Conservation (phyloP, 35 echinoderm and acorn worm genomes). For the Amphiura filiformis region DNA sequence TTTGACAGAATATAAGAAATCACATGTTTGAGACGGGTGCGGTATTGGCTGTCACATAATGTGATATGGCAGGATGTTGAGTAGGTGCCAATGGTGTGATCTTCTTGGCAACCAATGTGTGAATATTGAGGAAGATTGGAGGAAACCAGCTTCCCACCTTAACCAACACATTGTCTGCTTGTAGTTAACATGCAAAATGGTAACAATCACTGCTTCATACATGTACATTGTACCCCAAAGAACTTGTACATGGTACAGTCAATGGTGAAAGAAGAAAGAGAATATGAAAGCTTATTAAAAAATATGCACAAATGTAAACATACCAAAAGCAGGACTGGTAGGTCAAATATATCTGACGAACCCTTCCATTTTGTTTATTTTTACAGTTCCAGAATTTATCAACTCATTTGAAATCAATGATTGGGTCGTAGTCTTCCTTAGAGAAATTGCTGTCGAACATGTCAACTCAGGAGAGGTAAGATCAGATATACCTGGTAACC, state of each 20-base stretch:
- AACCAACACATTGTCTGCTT: too few species aligned
- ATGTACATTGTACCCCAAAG: too few species aligned
- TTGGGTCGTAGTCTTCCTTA: conserved; percentile 89
- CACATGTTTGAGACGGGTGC: too few species aligned
- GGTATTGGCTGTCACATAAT: too few species aligned
- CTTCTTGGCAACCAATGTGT: too few species aligned
- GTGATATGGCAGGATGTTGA: too few species aligned
- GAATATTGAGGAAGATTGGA: too few species aligned
- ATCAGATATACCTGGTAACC: background rate
- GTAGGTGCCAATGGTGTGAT: too few species aligned
- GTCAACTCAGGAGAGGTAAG: conserved; percentile 72
- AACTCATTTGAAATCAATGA: conserved; percentile 79
- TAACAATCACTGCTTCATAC: too few species aligned
- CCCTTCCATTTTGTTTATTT: background rate
- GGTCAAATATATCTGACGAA: background rate
- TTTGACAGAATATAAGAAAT: too few species aligned
- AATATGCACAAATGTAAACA: background rate
- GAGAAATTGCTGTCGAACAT: conserved; percentile 80
- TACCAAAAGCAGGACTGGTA: background rate
- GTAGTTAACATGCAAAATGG: too few species aligned
- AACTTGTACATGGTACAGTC: background rate
- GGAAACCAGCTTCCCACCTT: too few species aligned
- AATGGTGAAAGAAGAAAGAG: background rate
- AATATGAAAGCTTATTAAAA: background rate
- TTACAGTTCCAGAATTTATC: conserved; percentile 88